Base-by-base conservation (phyloP, 2,797 vertebrate genomes). In the Gymnodraco acuticeps region DNA sequence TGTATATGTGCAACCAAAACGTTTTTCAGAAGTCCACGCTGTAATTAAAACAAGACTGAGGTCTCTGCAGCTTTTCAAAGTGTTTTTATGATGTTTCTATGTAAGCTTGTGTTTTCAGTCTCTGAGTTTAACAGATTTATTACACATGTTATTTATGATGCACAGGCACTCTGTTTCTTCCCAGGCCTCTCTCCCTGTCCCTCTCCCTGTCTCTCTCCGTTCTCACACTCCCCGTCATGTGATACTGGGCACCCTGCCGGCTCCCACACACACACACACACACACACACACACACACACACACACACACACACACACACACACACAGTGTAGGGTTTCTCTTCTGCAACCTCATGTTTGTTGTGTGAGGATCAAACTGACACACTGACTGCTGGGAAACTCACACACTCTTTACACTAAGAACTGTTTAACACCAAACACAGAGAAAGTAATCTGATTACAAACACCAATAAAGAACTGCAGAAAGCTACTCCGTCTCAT, bases 221-320 rank as follows among this genome's bases (percentile, higher is more conserved):
- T 83, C 84, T 78, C 81, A 85, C 86, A 85, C 43, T 46, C 67
- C 27, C 23, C 3, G 78, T 75, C 71, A 87, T 82, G 72, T 78
- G 88, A 87, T 78, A 70, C 75, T 68, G 71, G 73, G 78, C 79
- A 61, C 54, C 19, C 67, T 73, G 76, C 78, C 66, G 45, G 52
- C 71, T 65, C 82, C 8, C 64, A 55, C 61, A 52, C 69, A 27
- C 54, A 9, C 58, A 46, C 87, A 38, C 70, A 48, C 54, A 48
- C 62, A 55, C 45, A 43, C 51, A 70, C 69, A 53, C 47, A 68
- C 64, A 27, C 59, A 9, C 52, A 42, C 87, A 38, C 70, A 48
- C 54, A 48, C 62, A 55, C 45, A 43, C 51, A 66, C 65, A 53
- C 47, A 68, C 59, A 81, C 71, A 69, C 64, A 73, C 64, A 67